A percentile compares a stretch with the other conserved stretches of the same genome.
Evolutionary conservation across 2,797 vertebrate genomes (phyloP).

Genomic region (Malacoraja senta): DNA sequence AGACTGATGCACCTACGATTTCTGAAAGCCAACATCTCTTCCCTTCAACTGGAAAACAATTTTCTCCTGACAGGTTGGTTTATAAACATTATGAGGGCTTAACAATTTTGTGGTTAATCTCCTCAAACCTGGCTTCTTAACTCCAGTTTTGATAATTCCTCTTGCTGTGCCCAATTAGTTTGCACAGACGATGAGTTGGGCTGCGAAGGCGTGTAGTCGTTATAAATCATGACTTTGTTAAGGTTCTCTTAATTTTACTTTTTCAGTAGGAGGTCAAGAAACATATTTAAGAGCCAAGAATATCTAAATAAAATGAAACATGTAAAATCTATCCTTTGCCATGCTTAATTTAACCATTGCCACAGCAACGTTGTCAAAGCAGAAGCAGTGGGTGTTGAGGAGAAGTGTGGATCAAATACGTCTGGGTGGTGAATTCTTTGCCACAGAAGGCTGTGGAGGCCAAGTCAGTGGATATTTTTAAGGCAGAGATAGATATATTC

Average conservation of each 20-base stretch:
- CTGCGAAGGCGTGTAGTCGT: neutral
- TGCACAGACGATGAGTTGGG: neutral
- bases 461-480: no score
- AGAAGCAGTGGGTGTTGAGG: neutral
- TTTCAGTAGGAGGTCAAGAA: neutral
- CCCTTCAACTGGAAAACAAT: neutral
- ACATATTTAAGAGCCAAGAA: neutral
- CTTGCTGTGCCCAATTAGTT: neutral
- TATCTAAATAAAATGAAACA: neutral
- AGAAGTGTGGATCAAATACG: no score
- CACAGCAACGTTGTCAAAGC: neutral
- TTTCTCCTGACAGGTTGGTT: neutral
- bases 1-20: neutral
- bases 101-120: neutral
- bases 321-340: neutral
- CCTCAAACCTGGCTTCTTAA: neutral
- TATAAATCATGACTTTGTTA: neutral
- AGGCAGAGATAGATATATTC: no score
- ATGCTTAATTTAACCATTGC: neutral
- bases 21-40: neutral
- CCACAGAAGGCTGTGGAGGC: no score
- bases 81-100: neutral
- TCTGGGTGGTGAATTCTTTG: no score
- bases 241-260: neutral
- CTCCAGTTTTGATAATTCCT: neutral